These are phyloP conservation scores for Calephelis nemesis DNA, from an alignment of 1,140 invertebrate genomes.

Conservation along the genomic window DNA sequence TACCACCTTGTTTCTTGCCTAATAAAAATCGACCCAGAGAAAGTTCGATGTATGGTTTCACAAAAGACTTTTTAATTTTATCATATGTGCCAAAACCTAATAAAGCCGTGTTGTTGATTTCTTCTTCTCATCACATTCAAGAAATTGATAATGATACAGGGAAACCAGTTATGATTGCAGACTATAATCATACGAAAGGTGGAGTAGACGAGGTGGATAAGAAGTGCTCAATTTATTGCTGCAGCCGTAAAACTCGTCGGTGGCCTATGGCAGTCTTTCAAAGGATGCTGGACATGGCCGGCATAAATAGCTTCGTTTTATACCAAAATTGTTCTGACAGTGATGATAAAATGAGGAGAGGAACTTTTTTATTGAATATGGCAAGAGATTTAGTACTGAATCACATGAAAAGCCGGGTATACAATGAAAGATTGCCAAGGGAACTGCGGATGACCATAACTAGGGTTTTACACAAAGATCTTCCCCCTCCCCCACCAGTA, in stretches of 20 bases:
- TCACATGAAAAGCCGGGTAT: constrained; percentile 11
- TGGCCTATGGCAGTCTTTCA: constrained; percentile 23
- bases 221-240: constrained; percentile 20
- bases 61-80: background rate
- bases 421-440: constrained; percentile 23
- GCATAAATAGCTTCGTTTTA: constrained; percentile 17
- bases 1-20: no score
- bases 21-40: no score
- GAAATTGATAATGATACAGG: constrained; percentile 2
- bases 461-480: constrained; percentile 26
- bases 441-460: constrained; percentile 26
- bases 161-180: constrained; percentile 21
- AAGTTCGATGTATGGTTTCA: background rate
- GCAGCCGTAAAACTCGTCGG: constrained; percentile 10
- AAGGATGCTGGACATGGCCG: constrained; percentile 16
- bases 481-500: constrained; percentile 21
- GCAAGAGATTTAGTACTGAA: constrained; percentile 12
- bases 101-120: constrained; percentile 6
- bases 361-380: constrained; percentile 11
- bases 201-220: constrained; percentile 24
- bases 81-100: constrained; percentile 12
- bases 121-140: constrained; percentile 5
- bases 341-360: constrained; percentile 24
- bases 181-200: constrained; percentile 21
- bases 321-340: constrained; percentile 17